phyloP scores from a whole-genome alignment of 2,888 invertebrate species.

The Dolichopus griseipennis region DNA sequence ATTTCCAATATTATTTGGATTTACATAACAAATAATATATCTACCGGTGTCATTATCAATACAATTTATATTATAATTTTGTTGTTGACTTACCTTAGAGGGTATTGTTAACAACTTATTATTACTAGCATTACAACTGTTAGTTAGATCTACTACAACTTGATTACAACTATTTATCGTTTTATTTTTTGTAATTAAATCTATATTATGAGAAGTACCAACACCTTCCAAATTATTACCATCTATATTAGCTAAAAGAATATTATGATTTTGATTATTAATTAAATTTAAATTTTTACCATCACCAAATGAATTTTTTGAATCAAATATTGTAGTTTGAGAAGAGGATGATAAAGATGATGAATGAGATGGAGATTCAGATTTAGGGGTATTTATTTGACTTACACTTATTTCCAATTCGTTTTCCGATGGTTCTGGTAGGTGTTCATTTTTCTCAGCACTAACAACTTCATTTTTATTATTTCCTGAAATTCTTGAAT shows the following conservation, averaged over 20 bases:
- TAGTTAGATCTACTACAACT: slow-evolving; percentile 4
- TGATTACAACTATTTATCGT: slow-evolving; percentile 6
- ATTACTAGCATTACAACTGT: slow-evolving; percentile 4
- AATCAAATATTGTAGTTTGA: background rate
- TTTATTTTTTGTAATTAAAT: slow-evolving; percentile 4
- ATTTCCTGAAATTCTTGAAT: background rate
- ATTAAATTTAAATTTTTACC: background rate
- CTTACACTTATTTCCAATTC: background rate
- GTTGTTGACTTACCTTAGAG: background rate
- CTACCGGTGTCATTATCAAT: background rate
- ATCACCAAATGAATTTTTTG: slow-evolving; percentile 6
- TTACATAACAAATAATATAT: slow-evolving; percentile 1
- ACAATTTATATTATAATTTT: slow-evolving; percentile 3
- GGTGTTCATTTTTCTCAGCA: background rate
- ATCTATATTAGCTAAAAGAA: slow-evolving; percentile 6
- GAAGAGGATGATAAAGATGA: background rate
- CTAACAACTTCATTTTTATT: background rate
- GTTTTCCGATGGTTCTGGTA: slow-evolving; percentile 12
- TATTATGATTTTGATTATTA: slow-evolving; percentile 6
- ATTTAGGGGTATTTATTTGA: background rate
- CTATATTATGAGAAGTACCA: slow-evolving; percentile 6
- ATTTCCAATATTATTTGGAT: slow-evolving; percentile 8
- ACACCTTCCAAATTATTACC: slow-evolving; percentile 6
- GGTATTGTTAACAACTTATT: slow-evolving; percentile 4
- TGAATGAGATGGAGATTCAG: slow-evolving; percentile 6